Base-by-base conservation (phyloP, 2,888 invertebrate genomes). In the Agrilus cyanescens region DNA sequence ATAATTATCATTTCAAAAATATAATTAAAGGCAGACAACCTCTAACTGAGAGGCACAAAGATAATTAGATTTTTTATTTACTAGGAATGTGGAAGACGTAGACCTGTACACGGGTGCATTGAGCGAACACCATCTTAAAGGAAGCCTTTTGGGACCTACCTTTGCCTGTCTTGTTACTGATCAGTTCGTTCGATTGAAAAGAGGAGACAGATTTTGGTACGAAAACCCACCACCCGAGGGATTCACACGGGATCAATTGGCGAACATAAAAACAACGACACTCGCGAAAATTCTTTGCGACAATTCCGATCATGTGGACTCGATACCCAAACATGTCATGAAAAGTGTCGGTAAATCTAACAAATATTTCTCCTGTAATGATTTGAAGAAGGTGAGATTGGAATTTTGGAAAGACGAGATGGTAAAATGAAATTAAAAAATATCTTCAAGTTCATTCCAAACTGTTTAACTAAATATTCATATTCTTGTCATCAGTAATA, bases 161-260 rank as follows among this genome's bases (percentile, higher is more conserved):
- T 76, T 91, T 41, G 82, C 80, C 13, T 94, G 93, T 57, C 70
- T 94, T 47, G 71, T 94, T 37, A 75, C 83, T 0, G 85, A 88
- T 67, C 93, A 94, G 69, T 94, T 93, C 68, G 63, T 80, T 13
- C 69, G 88, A 37, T 62, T 89, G 18, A 87, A 88, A 68, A 63
- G 70, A 33, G 93, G 86, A 0, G 94, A 94, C 66, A 71, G 90
- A 37, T 87, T 78, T 69, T 94, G 90, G 88, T 93, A 91, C 59
- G 93, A 94, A 63, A 80, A 80, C 30, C 65, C 69, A 1, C 66
- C 72, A 30, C 72, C 74, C 0, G 74, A 82, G 46, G 75, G 75
- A 4, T 89, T 89, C 55, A 77, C 77, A 2, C 57, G 67, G 77
- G 81, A 75, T 32, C 94, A 95, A 74, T 67, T 94, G 12, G 65